Evolutionary conservation across 1,140 invertebrate genomes (phyloP), one percentile per base, ranked within the genome.

Genomic region (Eriosoma lanigerum): DNA sequence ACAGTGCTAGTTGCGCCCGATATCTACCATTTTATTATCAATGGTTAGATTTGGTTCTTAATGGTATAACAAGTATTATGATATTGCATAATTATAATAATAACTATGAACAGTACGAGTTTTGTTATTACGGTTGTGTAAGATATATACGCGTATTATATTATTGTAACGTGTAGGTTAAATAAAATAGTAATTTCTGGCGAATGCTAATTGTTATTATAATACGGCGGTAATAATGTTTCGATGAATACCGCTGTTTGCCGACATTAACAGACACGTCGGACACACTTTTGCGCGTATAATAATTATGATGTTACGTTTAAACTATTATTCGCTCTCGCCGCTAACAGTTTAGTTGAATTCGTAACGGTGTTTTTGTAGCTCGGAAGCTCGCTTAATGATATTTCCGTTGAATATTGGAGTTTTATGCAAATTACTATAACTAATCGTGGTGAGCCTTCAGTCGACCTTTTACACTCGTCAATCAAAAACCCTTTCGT

Each of bases 321-420:
- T 38, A 64, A 19, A 29, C 60, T 29, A 26, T 29, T 17, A 60
- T 26, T 26, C 24, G 26, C 58, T 60, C 58, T 12, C 6, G 1
- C 3, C 56, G 56, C 12, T 10, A 5, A 10, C 54, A 0, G n/a
- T 5, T 3, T 26, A 6, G 50, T 6, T 13, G 13, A n/a, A 58
- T 58, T 58, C 1, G 56, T 24, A 58, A 58, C 56, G 56, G 26
- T 17, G 58, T 60, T 60, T 60, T 60, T 60, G 58, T 38, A 38
- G 32, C 32, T 38, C 32, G 32, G 8, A 38, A 8, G 32, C 32
- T 13, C 4, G 24, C 12, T 12, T 60, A 26, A 26, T 24, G 15
- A 24, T 38, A 29, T 4, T 60, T 15, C 26, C 3, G 19, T 64
- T 1, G 17, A 64, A 64, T 38, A 38, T 64, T 17, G 62, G 9